Conservation (phyloP, 2,113 vertebrate genomes). For the rat (Rattus norvegicus) region DNA sequence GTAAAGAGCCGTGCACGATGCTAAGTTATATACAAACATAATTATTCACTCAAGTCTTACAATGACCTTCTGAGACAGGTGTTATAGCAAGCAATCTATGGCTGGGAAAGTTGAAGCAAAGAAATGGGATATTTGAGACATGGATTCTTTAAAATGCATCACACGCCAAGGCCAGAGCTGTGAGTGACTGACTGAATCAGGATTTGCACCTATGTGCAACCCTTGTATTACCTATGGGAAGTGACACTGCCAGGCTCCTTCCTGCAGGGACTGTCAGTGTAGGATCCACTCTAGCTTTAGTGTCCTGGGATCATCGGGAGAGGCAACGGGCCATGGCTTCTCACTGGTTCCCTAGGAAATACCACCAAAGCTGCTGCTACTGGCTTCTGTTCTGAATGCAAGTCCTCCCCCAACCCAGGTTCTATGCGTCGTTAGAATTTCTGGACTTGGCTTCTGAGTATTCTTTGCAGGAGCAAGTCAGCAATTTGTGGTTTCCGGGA, state of each 20-base stretch:
- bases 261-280: not conserved
- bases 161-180: not conserved
- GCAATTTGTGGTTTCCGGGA: slow-evolving; percentile 75
- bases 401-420: not conserved
- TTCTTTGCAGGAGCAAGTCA: slow-evolving; percentile 72
- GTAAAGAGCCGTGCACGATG: not conserved
- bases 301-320: not conserved
- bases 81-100: not conserved
- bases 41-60: slow-evolving; percentile 8
- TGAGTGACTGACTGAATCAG: not conserved
- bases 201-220: not conserved
- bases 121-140: not conserved
- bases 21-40: slow-evolving; percentile 34
- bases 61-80: not conserved
- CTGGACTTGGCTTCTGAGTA: slow-evolving; percentile 66
- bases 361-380: not conserved
- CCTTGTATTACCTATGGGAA: not conserved
- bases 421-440: slow-evolving; percentile 69
- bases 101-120: not conserved
- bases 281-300: not conserved
- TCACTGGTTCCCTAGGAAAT: slow-evolving; percentile 9
- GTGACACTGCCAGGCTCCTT: not conserved
- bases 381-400: slow-evolving; percentile 38
- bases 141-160: not conserved
- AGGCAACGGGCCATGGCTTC: not conserved